A percentile compares a stretch with the other conserved stretches of the same genome.
phyloP scores from a whole-genome alignment of 2,888 invertebrate genomes.

The Branchipolynoe longqiensis region DNA sequence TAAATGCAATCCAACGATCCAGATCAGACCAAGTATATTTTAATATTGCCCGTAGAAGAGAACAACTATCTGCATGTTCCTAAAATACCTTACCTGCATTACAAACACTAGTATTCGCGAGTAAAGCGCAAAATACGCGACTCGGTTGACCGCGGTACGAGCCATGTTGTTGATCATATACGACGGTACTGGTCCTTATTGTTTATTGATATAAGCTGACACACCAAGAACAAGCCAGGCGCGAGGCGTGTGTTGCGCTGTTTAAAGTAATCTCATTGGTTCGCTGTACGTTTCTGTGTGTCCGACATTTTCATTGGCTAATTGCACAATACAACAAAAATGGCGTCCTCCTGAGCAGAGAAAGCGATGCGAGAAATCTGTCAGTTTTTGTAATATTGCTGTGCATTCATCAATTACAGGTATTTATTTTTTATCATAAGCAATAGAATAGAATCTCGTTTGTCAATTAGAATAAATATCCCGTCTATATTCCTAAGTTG shows the following conservation, averaged over 20 bases:
- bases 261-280: constrained; percentile 17
- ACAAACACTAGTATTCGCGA: constrained; percentile 61
- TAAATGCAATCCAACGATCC: not conserved
- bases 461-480: no score
- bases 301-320: constrained; percentile 12
- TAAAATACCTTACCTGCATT: constrained; percentile 58
- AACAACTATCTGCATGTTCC: not conserved
- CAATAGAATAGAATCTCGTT: no score
- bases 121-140: constrained; percentile 61
- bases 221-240: no score
- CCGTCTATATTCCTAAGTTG: no score
- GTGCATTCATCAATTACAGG: not conserved
- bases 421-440: not conserved
- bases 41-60: no score
- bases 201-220: no score
- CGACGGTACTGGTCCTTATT: not conserved
- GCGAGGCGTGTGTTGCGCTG: not conserved
- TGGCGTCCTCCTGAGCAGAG: constrained; percentile 45
- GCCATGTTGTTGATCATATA: constrained; percentile 58
- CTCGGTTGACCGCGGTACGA: constrained; percentile 28
- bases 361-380: not conserved
- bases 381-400: constrained; percentile 18
- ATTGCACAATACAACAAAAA: not conserved
- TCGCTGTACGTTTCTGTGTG: not conserved
- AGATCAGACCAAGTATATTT: no score